Percentiles rank a stretch among this genome's conserved stretches.
Conservation (phyloP, 2,888 invertebrate genomes). For the Dasypogon diadema region DNA sequence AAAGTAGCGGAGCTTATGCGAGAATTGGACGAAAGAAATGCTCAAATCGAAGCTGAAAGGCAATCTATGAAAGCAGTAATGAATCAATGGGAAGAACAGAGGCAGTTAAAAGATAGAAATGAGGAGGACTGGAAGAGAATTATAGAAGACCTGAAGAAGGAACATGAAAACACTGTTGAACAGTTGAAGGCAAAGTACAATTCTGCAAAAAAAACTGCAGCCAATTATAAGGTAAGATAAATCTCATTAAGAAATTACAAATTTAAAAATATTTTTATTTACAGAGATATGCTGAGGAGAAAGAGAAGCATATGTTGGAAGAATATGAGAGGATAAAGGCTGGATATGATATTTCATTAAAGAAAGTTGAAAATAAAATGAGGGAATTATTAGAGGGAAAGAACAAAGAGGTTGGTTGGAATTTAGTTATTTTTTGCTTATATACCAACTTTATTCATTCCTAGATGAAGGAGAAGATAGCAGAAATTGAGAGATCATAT, state of each 20-base stretch:
- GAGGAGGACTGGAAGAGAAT: slow-evolving; percentile 70
- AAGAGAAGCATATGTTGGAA: slow-evolving; percentile 74
- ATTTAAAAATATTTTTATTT: slow-evolving; percentile 54
- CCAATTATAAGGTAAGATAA: slow-evolving; percentile 71
- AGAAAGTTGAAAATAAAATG: slow-evolving; percentile 62
- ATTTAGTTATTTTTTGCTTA: not conserved
- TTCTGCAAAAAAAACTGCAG: slow-evolving; percentile 74
- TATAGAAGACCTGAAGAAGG: slow-evolving; percentile 69
- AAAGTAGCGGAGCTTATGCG: slow-evolving; percentile 63
- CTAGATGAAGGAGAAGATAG: slow-evolving; percentile 56
- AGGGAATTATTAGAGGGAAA: slow-evolving; percentile 58
- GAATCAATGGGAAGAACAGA: slow-evolving; percentile 68
- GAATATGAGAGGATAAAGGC: slow-evolving; percentile 76
- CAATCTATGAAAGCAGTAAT: slow-evolving; percentile 69
- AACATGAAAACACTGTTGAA: slow-evolving; percentile 70
- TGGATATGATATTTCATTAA: slow-evolving; percentile 69
- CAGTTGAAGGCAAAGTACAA: slow-evolving; percentile 73
- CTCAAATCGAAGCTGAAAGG: slow-evolving; percentile 68
- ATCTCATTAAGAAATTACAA: not conserved
- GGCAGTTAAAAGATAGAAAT: slow-evolving; percentile 69
- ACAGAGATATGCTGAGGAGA: slow-evolving; percentile 75
- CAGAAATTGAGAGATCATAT: slow-evolving; percentile 46
- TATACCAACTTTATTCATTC: slow-evolving; percentile 33
- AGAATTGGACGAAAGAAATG: slow-evolving; percentile 64
- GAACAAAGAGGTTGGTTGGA: slow-evolving; percentile 19